Percentiles rank a stretch among this genome's conserved stretches.
Conservation (phyloP, 2,797 vertebrate genomes). For the Valencia hispanica region DNA sequence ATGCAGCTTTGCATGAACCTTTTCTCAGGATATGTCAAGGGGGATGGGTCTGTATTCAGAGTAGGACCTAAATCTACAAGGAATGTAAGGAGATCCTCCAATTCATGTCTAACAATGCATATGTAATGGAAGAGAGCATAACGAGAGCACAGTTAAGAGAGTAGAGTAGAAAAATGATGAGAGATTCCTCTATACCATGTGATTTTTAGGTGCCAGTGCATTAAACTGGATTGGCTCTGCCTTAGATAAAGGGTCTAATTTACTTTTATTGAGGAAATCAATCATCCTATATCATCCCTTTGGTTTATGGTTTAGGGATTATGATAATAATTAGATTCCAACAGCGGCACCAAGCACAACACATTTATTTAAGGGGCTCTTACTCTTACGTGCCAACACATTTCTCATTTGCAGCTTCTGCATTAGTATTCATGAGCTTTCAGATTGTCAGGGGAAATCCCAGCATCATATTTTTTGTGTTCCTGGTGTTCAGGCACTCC, state of each 20-base stretch:
- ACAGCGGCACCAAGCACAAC: slow-evolving; percentile 44
- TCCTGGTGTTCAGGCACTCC: slow-evolving; percentile 85
- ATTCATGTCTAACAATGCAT: slow-evolving; percentile 77
- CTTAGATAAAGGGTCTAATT: slow-evolving; percentile 65
- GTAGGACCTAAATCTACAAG: slow-evolving; percentile 63
- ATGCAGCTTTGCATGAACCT: slow-evolving; percentile 58
- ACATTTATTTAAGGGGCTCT: slow-evolving; percentile 46
- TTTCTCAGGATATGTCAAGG: slow-evolving; percentile 45
- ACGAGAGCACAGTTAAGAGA: slow-evolving; percentile 65
- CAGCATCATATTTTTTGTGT: slow-evolving; percentile 34
- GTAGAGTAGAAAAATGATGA: slow-evolving; percentile 49
- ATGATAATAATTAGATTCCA: slow-evolving; percentile 39
- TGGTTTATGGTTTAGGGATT: slow-evolving; percentile 54
- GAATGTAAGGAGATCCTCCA: slow-evolving; percentile 65
- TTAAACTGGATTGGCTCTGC: slow-evolving; percentile 54
- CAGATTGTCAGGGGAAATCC: slow-evolving; percentile 22
- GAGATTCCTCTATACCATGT: slow-evolving; percentile 41
- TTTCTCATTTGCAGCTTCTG: slow-evolving; percentile 20
- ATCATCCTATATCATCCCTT: slow-evolving; percentile 47
- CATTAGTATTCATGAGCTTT: slow-evolving; percentile 7
- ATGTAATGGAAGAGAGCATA: slow-evolving; percentile 65
- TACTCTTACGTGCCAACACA: slow-evolving; percentile 27
- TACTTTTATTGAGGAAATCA: slow-evolving; percentile 61
- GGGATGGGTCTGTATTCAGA: slow-evolving; percentile 55
- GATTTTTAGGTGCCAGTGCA: slow-evolving; percentile 58